A percentile compares a stretch with the other conserved stretches of the same genome.
These are phyloP conservation scores for Andrena trimmerana DNA, from an alignment of 2,888 invertebrate genomes.

Conservation along the genomic window DNA sequence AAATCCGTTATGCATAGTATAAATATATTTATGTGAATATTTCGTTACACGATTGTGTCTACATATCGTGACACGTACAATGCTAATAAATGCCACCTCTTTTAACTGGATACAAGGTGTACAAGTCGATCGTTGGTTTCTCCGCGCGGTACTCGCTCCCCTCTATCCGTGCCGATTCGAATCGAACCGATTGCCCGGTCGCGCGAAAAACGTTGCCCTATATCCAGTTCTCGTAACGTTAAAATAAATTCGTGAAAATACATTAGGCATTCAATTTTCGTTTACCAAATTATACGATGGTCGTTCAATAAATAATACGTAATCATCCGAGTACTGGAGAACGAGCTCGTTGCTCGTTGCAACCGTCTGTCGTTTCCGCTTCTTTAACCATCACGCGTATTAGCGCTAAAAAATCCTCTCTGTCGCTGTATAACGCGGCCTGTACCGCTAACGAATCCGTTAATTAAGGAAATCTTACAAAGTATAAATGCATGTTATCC, in stretches of 20 bases:
- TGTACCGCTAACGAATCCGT: constrained; percentile 21
- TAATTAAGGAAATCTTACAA: constrained; percentile 32
- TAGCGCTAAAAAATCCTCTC: neutral
- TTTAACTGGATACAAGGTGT: constrained; percentile 54
- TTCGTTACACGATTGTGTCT: constrained; percentile 62
- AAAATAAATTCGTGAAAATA: constrained; percentile 21
- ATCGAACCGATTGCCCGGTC: constrained; percentile 13
- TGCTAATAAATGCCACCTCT: constrained; percentile 68
- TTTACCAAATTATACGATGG: constrained; percentile 20
- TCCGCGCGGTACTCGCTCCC: constrained; percentile 28
- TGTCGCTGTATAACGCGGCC: neutral
- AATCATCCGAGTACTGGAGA: constrained; percentile 9
- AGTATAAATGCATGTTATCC: constrained; percentile 51
- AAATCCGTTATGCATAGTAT: constrained; percentile 58
- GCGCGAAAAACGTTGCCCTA: neutral
- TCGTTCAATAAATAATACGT: constrained; percentile 45
- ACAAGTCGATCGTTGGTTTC: constrained; percentile 46
- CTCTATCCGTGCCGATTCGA: neutral
- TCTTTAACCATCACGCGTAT: neutral
- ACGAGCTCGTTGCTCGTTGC: constrained; percentile 15
- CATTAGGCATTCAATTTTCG: constrained; percentile 33
- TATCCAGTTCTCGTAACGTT: constrained; percentile 38
- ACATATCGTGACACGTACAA: constrained; percentile 63
- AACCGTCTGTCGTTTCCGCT: neutral
- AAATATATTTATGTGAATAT: constrained; percentile 72